Base-by-base conservation (phyloP, 2,113 vertebrate genomes). In the Ahaetulla prasina region DNA sequence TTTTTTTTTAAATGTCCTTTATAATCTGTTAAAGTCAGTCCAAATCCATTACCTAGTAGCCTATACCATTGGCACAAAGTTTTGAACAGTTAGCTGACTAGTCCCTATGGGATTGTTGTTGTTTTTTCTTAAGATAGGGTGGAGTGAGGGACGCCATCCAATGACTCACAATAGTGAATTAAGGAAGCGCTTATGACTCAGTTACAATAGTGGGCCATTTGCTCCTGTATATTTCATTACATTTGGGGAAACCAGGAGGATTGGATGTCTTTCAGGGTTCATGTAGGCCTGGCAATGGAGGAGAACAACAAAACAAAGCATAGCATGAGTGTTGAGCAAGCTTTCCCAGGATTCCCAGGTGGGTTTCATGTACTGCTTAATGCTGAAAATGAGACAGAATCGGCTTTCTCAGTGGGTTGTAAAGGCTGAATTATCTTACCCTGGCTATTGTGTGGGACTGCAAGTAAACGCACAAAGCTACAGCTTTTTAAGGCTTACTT, bases 321-420 rank as follows among this genome's bases (percentile, higher is more conserved):
- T 92, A 97, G 96, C 95, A 94, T 90, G 85, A 94, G 94, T 95
- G 97, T 95, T 96, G 96, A 97, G 93, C 93, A 95, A 96, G 97
- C 96, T 92, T 96, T 98, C 98, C 97, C 97, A 98, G 95, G 97
- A 98, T 98, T 96, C 98, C 97, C 98, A 98, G 97, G 98, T 98
- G 98, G 98, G 98, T 98, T 98, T 98, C 97, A 97, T 96, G 96
- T 98, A 97, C 95, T 98, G 96, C 96, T 94, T 97, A 97, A 97
- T 97, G 96, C 93, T 97, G 97, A 97, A 97, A 97, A 96, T 93
- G 96, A 98, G 97, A 97, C 96, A 90, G 95, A 97, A 96, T 96
- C 96, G 63, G 96, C 95, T 96, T 97, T 97, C 97, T 96, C 89
- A 63, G 88, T 85, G 27, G 74, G 94, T 96, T 96, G 93, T 94